phyloP scores from a whole-genome alignment of 2,113 vertebrate species.

The Psammodynastes pulverulentus region DNA sequence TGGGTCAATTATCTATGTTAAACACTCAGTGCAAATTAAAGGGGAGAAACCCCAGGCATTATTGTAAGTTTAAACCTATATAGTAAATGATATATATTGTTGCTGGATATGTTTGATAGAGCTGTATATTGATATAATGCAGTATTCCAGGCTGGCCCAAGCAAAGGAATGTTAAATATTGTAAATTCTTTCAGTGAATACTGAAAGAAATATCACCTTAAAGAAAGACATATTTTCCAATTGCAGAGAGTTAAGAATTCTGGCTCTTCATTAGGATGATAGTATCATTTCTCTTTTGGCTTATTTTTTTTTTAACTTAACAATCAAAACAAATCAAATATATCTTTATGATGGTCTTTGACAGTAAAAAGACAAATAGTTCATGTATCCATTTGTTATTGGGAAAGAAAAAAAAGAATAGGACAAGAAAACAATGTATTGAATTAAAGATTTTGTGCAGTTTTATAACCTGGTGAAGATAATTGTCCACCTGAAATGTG shows the following conservation, averaged over 20 bases:
- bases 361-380: background rate
- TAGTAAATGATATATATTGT: background rate
- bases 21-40: background rate
- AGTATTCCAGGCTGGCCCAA: background rate
- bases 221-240: background rate
- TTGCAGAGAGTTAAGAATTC: background rate
- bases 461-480: background rate
- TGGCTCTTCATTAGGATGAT: background rate
- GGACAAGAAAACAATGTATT: background rate
- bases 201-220: background rate
- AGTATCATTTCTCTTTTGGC: background rate
- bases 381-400: background rate
- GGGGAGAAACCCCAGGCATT: background rate
- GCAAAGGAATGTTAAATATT: background rate
- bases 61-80: rapidly evolving
- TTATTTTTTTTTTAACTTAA: background rate
- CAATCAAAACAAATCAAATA: background rate
- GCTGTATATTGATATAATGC: background rate
- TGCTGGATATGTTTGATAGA: background rate
- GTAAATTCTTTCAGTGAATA: background rate
- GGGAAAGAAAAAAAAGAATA: background rate
- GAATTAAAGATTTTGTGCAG: background rate
- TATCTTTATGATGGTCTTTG: background rate
- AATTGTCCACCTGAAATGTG: background rate
- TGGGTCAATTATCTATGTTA: background rate